Conservation (phyloP, 2,888 invertebrate species). For the Morpho deidamia region DNA sequence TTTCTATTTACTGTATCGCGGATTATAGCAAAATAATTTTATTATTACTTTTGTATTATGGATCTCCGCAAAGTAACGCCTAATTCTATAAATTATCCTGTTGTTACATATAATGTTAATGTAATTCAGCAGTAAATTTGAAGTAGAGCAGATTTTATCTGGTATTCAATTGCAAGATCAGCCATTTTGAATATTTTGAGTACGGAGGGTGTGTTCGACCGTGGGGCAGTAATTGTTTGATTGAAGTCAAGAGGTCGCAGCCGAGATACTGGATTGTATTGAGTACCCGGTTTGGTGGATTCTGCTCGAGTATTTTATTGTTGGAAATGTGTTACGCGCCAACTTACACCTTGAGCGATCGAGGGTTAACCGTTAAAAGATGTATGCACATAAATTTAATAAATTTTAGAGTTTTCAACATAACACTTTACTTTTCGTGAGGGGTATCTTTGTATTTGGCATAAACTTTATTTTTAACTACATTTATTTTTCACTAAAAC, state of each 20-base stretch:
- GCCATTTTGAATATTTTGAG: slow-evolving; percentile 74
- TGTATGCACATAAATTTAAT: slow-evolving; percentile 26
- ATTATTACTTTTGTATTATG: too few relatives aligned
- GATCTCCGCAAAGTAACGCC: too few relatives aligned
- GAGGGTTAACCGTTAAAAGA: slow-evolving; percentile 60
- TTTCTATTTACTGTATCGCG: too few relatives aligned
- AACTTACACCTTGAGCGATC: slow-evolving; percentile 61
- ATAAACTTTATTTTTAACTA: too few relatives aligned
- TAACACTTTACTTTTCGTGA: not conserved
- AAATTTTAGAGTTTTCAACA: not conserved
- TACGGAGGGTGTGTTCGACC: slow-evolving; percentile 64
- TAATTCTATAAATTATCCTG: too few relatives aligned
- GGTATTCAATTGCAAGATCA: slow-evolving; percentile 50
- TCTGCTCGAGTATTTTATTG: slow-evolving; percentile 54
- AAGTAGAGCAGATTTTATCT: slow-evolving; percentile 48
- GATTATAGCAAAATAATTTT: too few relatives aligned
- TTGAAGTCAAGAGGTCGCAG: slow-evolving; percentile 75
- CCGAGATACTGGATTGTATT: slow-evolving; percentile 65
- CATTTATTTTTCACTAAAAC: too few relatives aligned
- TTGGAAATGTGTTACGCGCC: slow-evolving; percentile 50
- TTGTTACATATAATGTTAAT: slow-evolving; percentile 4
- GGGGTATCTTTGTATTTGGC: too few relatives aligned
- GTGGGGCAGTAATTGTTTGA: slow-evolving; percentile 77
- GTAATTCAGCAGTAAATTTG: slow-evolving; percentile 9
- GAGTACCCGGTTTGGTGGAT: slow-evolving; percentile 44